Evolutionary conservation across 2,888 invertebrate genomes (phyloP), one percentile per base, ranked within the genome.

Genomic region (Uropetala carovei): DNA sequence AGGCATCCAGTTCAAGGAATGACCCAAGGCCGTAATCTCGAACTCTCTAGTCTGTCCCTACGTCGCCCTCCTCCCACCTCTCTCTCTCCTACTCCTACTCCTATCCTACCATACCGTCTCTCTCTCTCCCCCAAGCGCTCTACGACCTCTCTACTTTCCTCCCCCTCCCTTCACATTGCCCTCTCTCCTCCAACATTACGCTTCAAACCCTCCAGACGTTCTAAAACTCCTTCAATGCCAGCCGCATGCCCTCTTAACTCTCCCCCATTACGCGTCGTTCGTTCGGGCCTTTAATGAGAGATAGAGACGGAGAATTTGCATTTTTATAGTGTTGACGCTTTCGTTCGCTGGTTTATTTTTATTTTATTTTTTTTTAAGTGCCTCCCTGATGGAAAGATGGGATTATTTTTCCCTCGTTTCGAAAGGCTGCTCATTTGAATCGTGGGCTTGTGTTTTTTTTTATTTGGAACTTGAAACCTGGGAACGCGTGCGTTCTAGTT

Each of bases 251-350:
- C 75, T 75, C 75, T 75, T 75, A 75, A 75, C 75, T 75, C 75
- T 75, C 75, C 75, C 75, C 75, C 75, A 75, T 75, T 75, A 75
- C 10, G 75, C 75, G 75, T 27, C 27, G 75, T 27, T 75, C 75
- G 27, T 75, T 75, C 75, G 75, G 27, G 27, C 27, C 75, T 75
- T 75, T 75, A 75, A 75, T 75, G 75, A 75, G 75, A 22, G 14
- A 43, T 43, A 43, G 43, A 75, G 75, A 27, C 22, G 75, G 22
- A 22, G 75, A 3, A 75, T 75, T 75, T 27, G 75, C 75, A 27
- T 75, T 75, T 75, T 75, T 75, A 27, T 14, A 22, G 75, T 68
- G 22, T 27, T 22, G 27, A 75, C 75, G 75, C 22, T 27, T 22
- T 11, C 22, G 27, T 75, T 27, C 75, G 75, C 75, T 75, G 22